Conservation (phyloP, 2,797 vertebrate genomes). For the Oreochromis mossambicus region DNA sequence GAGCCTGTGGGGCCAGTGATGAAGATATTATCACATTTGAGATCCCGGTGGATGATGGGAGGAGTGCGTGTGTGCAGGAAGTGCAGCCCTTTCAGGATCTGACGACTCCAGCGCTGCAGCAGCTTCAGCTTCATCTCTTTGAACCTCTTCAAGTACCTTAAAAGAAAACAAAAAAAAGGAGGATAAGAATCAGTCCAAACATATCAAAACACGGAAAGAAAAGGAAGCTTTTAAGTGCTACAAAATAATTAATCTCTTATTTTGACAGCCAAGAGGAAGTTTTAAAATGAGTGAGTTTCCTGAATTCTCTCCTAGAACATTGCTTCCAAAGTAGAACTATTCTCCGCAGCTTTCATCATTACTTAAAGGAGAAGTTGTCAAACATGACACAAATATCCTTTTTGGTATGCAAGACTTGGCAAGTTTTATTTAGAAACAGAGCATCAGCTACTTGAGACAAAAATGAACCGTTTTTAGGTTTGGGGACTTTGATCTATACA, state of each 20-base stretch:
- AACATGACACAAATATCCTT: background rate
- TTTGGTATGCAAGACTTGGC: background rate
- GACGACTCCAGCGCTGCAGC: slow-evolving; percentile 95
- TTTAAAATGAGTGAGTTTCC: slow-evolving; percentile 1
- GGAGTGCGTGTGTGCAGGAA: slow-evolving; percentile 95
- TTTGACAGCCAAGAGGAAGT: slow-evolving; percentile 31
- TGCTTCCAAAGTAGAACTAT: background rate
- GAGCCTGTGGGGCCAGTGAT: slow-evolving; percentile 96
- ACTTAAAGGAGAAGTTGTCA: background rate
- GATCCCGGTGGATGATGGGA: slow-evolving; percentile 96
- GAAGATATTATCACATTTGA: slow-evolving; percentile 99
- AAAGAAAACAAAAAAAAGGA: slow-evolving; percentile 66
- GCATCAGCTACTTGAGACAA: background rate
- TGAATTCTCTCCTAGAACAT: background rate
- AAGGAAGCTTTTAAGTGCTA: slow-evolving; percentile 10
- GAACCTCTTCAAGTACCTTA: slow-evolving; percentile 93
- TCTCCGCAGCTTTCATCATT: background rate
- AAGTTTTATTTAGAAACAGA: background rate
- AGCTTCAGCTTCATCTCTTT: slow-evolving; percentile 98
- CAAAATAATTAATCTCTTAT: background rate
- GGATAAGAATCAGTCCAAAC: slow-evolving; percentile 9
- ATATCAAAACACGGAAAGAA: background rate
- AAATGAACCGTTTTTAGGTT: background rate
- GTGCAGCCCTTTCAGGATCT: slow-evolving; percentile 95
- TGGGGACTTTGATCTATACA: background rate